Evolutionary conservation across 2,113 vertebrate species (phyloP).

Genomic region (Etheostoma spectabile): DNA sequence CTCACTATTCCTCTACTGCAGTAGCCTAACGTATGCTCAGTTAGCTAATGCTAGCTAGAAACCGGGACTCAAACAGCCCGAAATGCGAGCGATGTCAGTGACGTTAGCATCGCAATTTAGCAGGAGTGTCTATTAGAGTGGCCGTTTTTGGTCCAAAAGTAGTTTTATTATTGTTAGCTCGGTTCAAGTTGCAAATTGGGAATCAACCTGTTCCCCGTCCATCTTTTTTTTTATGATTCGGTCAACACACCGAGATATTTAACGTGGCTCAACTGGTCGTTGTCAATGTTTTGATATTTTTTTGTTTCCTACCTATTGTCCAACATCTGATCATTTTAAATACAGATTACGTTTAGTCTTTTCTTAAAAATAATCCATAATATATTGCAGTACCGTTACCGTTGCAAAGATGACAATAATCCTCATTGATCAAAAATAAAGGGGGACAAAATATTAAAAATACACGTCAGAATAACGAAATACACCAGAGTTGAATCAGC

Average conservation of each 20-base stretch:
- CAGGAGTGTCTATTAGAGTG: not conserved
- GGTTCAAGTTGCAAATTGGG: not conserved
- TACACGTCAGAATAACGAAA: not conserved
- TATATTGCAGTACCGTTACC: not conserved
- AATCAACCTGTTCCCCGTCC: not conserved
- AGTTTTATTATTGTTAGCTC: not conserved
- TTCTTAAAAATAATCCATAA: no score
- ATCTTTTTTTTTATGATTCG: no score
- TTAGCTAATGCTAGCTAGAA: not conserved
- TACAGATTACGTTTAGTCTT: not conserved
- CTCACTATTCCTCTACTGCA: not conserved
- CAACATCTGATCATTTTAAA: not conserved
- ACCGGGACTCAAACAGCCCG: not conserved
- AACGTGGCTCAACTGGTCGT: not conserved
- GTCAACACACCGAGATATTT: not conserved
- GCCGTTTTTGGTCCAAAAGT: not conserved
- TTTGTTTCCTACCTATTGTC: not conserved
- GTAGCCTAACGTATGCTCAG: not conserved
- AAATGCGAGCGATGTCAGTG: constrained; percentile 24
- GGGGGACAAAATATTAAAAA: no score
- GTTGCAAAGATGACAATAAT: not conserved
- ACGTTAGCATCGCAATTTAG: not conserved
- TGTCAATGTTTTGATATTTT: not conserved
- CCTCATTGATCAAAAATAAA: not conserved
- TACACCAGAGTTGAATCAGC: not conserved